Conservation (phyloP, 2,797 vertebrate species). For the Bryconaethiops microstoma region DNA sequence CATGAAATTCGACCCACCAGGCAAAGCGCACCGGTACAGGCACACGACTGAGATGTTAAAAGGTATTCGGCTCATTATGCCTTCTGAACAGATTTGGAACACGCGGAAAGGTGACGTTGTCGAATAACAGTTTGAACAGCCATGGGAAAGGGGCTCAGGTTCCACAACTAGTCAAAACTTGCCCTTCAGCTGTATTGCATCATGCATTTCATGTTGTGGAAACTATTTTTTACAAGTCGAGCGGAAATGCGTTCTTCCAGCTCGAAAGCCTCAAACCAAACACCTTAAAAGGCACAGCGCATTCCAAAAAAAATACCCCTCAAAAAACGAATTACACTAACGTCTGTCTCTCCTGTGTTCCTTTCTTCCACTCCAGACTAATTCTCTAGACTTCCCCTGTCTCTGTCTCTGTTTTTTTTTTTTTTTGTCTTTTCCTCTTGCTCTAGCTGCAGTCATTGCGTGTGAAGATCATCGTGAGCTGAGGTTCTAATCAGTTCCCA, state of each 20-base stretch:
- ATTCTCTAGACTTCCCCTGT: slow-evolving; percentile 6
- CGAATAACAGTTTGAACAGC: background rate
- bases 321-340: slow-evolving; percentile 20
- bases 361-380: background rate
- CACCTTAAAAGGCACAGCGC: slow-evolving; percentile 6
- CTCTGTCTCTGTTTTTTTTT: background rate
- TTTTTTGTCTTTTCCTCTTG: slow-evolving; percentile 25
- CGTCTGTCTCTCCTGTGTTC: background rate
- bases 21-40: background rate
- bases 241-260: background rate
- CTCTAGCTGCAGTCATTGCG: slow-evolving; percentile 35
- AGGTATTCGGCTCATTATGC: background rate
- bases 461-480: slow-evolving; percentile 54
- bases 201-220: background rate
- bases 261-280: slow-evolving; percentile 12
- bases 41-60: slow-evolving; percentile 20
- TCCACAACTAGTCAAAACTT: slow-evolving; percentile 17
- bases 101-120: slow-evolving; percentile 20
- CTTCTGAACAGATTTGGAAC: background rate
- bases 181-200: slow-evolving; percentile 19
- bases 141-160: background rate
- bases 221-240: slow-evolving; percentile 6
- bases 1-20: background rate
- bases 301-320: background rate
- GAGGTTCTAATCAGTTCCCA: slow-evolving; percentile 54